Evolutionary conservation across 2,888 invertebrate species (phyloP).

Genomic region (Ormyrus pomaceus): DNA sequence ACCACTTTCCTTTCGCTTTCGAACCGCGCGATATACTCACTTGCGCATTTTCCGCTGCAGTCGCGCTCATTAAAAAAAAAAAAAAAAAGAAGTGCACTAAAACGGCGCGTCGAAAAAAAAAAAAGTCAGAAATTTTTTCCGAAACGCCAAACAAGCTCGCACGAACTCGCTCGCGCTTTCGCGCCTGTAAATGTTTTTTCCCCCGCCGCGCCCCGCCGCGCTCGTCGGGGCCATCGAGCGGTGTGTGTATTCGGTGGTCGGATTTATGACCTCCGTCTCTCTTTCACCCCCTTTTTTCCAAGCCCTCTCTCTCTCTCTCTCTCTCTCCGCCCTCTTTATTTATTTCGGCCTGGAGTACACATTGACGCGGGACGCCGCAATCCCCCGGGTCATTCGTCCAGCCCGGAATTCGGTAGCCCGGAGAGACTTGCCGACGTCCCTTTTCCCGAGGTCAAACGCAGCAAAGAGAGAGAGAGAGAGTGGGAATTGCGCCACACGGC

Average conservation of each 20-base stretch:
- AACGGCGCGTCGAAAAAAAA: slow-evolving; percentile 4
- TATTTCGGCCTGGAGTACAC: slow-evolving; percentile 1
- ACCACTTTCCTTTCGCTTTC: background rate
- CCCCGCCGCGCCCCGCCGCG: slow-evolving; percentile 28
- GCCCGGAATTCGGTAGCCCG: slow-evolving; percentile 10
- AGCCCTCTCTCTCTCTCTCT: background rate
- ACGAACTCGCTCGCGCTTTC: background rate
- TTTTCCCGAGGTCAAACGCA: slow-evolving; percentile 5
- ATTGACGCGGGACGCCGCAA: background rate
- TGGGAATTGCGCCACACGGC: slow-evolving; percentile 7
- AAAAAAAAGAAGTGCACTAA: slow-evolving; percentile 31
- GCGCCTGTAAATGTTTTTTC: slow-evolving; percentile 47
- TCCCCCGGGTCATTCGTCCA: background rate
- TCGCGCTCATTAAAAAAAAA: background rate
- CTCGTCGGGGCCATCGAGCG: slow-evolving; percentile 29
- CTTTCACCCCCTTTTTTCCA: background rate
- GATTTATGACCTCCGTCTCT: slow-evolving; percentile 41
- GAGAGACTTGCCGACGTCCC: background rate
- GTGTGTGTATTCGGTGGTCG: slow-evolving; percentile 29
- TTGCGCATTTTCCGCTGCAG: too few species aligned
- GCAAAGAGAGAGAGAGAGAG: background rate
- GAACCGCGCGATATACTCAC: background rate
- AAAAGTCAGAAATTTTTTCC: too few species aligned
- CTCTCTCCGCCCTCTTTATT: slow-evolving; percentile 1
- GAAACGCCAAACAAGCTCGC: too few species aligned